These are phyloP conservation scores for Brachypodius melanocephalos DNA, from an alignment of 2,113 vertebrate genomes.

Conservation along the genomic window DNA sequence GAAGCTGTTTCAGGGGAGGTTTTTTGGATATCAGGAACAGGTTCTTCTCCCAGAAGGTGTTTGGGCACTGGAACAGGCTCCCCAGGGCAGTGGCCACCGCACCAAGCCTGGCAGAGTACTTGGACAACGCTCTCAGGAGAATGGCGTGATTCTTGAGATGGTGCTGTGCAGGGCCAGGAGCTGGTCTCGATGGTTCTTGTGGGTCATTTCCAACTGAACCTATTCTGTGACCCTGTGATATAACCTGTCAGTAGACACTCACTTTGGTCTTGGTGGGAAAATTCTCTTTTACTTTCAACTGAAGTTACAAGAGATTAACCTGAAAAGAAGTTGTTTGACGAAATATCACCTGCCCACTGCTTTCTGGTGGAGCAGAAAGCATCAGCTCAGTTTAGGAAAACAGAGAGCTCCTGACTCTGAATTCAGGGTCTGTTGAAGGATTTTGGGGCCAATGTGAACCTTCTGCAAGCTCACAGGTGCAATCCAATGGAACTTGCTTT, in stretches of 20 bases:
- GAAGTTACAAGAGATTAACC: not conserved
- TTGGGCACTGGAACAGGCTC: fast-evolving
- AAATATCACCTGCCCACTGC: not conserved
- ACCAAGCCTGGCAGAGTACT: fast-evolving
- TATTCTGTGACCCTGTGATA: not conserved
- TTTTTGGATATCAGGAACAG: not conserved
- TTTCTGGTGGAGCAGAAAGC: not conserved
- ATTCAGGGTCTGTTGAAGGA: not conserved
- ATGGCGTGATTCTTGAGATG: not conserved
- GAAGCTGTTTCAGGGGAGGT: fast-evolving
- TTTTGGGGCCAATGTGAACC: not conserved
- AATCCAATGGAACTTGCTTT: not conserved
- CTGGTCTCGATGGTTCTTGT: fast-evolving
- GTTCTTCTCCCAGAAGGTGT: not conserved
- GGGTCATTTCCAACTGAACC: not conserved
- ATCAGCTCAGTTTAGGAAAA: not conserved
- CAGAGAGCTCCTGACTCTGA: not conserved
- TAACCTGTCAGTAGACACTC: not conserved
- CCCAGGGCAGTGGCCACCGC: not conserved
- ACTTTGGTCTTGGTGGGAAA: not conserved
- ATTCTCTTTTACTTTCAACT: not conserved
- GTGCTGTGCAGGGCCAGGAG: not conserved
- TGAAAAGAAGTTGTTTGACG: not conserved
- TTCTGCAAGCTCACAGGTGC: not conserved
- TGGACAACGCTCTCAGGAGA: not conserved